A percentile compares a stretch with the other conserved stretches of the same genome.
These are phyloP conservation scores for Megaceryle alcyon DNA, from an alignment of 2,797 vertebrate species.

Conservation along the genomic window DNA sequence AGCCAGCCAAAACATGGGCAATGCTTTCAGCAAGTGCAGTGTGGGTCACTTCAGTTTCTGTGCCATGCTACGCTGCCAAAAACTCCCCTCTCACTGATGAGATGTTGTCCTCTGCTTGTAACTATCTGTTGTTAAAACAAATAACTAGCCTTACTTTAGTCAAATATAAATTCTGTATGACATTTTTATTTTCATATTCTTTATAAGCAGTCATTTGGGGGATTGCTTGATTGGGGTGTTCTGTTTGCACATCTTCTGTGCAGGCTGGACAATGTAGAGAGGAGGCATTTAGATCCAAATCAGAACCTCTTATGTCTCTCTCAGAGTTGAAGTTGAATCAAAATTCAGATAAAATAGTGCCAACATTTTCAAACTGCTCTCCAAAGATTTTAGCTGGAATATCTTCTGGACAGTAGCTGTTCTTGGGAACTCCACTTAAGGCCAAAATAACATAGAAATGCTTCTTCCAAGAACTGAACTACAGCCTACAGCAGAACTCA, in stretches of 20 bases:
- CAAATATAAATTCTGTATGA: neutral
- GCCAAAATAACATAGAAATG: slow-evolving; percentile 24
- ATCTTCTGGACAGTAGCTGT: slow-evolving; percentile 18
- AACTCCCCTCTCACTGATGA: neutral
- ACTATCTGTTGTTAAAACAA: neutral
- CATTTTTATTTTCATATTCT: neutral
- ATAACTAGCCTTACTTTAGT: neutral
- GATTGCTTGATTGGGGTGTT: neutral
- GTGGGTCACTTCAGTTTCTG: neutral
- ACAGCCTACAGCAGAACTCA: neutral
- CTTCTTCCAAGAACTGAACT: neutral
- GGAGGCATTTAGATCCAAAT: neutral
- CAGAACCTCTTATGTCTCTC: neutral
- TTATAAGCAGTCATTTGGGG: neutral
- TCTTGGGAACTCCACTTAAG: neutral
- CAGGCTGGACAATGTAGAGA: neutral
- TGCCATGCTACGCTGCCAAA: neutral
- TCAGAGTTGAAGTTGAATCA: neutral
- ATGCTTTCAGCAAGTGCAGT: neutral
- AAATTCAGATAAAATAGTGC: neutral
- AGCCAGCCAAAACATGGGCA: neutral
- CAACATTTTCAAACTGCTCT: slow-evolving; percentile 5
- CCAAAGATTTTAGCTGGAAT: slow-evolving; percentile 16
- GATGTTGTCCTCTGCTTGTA: neutral
- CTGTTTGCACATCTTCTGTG: neutral